These are phyloP conservation scores for Coptotermes formosanus DNA, from an alignment of 1,140 invertebrate species.

Conservation along the genomic window DNA sequence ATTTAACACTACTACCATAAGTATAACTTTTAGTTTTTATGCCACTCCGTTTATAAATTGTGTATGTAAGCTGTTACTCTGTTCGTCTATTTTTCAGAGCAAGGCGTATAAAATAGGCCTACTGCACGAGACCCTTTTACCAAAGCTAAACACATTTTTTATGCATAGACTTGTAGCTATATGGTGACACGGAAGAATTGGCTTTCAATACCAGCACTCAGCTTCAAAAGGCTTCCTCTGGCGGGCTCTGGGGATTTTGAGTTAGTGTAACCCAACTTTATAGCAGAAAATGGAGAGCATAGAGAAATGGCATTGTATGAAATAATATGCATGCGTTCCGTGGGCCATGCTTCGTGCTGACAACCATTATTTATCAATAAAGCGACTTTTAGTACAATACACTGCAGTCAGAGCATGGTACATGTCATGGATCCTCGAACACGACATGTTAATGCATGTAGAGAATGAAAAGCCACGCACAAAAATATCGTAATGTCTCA, in stretches of 20 bases:
- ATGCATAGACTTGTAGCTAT: neutral
- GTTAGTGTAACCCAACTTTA: conserved; percentile 3
- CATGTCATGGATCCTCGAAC: neutral
- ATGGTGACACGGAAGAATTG: conserved; percentile 8
- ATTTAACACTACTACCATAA: too few species aligned
- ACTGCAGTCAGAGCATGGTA: neutral
- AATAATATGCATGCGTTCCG: neutral
- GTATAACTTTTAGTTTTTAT: too few species aligned
- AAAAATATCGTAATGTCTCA: conserved; percentile 12
- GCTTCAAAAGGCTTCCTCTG: too few species aligned
- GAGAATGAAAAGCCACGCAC: neutral
- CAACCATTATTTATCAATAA: conserved; percentile 15
- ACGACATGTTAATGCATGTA: conserved; percentile 10
- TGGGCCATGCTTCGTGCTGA: neutral
- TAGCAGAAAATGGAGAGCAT: neutral
- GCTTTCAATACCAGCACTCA: neutral
- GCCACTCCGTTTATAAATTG: too few species aligned
- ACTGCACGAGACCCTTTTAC: neutral
- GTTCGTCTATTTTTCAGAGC: too few species aligned
- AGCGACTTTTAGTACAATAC: neutral
- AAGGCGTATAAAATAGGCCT: neutral
- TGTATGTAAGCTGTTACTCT: too few species aligned
- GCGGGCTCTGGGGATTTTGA: neutral
- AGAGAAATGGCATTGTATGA: conserved; percentile 5
- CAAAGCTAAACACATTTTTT: neutral